phyloP scores from a whole-genome alignment of 2,888 invertebrate species.

The Nymphalis c-album region DNA sequence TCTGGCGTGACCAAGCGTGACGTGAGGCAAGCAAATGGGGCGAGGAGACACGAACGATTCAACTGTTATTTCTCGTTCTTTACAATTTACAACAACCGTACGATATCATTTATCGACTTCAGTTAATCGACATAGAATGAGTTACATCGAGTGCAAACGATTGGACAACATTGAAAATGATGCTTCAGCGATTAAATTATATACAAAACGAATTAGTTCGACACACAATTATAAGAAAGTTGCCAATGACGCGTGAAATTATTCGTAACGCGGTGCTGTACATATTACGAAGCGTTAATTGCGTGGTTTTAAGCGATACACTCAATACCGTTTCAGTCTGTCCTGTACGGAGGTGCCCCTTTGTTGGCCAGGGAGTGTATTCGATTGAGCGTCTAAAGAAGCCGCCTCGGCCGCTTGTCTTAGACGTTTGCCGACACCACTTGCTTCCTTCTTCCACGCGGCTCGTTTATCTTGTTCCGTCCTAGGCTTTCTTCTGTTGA shows the following conservation, averaged over 20 bases:
- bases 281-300: slow-evolving; percentile 14
- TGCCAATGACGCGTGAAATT: slow-evolving; percentile 2
- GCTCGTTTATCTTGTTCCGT: slow-evolving; percentile 52
- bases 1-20: slow-evolving; percentile 56
- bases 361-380: slow-evolving; percentile 41
- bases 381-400: slow-evolving; percentile 56
- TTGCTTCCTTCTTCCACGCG: slow-evolving; percentile 66
- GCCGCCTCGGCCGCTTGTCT: slow-evolving; percentile 67
- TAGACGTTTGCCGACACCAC: slow-evolving; percentile 64
- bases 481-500: slow-evolving; percentile 76
- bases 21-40: slow-evolving; percentile 67
- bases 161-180: neutral
- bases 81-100: neutral
- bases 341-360: slow-evolving; percentile 61
- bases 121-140: neutral
- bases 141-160: slow-evolving; percentile 5
- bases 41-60: slow-evolving; percentile 58
- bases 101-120: neutral
- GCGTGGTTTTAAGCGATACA: slow-evolving; percentile 10
- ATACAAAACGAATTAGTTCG: neutral
- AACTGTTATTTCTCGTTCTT: slow-evolving; percentile 51
- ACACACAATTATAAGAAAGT: neutral
- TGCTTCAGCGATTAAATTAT: neutral
- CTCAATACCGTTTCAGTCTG: slow-evolving; percentile 70
- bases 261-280: slow-evolving; percentile 16